Base-by-base conservation (phyloP, 2,797 vertebrate species). In the Emys orbicularis region DNA sequence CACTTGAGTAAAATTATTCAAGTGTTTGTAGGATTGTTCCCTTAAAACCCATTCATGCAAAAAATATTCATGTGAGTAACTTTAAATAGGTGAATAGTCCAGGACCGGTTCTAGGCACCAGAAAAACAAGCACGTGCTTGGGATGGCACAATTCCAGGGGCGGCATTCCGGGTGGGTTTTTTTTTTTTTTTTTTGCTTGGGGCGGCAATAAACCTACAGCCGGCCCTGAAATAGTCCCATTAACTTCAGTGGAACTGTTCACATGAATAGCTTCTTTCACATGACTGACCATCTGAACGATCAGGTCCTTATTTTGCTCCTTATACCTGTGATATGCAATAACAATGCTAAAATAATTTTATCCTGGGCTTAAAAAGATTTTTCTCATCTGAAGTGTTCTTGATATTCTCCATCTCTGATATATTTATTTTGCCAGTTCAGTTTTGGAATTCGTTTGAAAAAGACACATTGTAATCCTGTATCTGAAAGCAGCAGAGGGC, bases 401-500 rank as follows among this genome's bases (percentile, higher is more conserved):
- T 29, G 29, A 29, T 31, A 49, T 29, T 19, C 50, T 52, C 49
- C 18, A 21, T n/a, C 29, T 25, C 18, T 37, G 21, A 10, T 81
- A 41, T 34, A 21, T 41, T 81, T 12, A 10, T 23, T 41, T 74
- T 84, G 2, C 84, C 57, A 68, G 82, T 82, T 79, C 31, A 4
- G 31, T 53, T 77, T 34, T 49, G 44, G 61, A 72, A n/a, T 53
- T 50, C 8, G 6, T 19, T 44, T 49, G 18, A 18, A 57, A 16
- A 65, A 19, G 44, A 8, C 21, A 23, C 34, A 4, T 15, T 77
- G 27, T 19, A 81, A 19, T 50, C 83, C 50, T 6, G 18, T 27
- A 1, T 4, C 25, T 18, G 4, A 41, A 9, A 83, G 88, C 96
- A 82, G 87, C 80, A 84, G 98, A 97, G 97, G 95, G 98, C 97